These are phyloP conservation scores for Progne subis DNA, from an alignment of 2,113 vertebrate species.

Conservation along the genomic window DNA sequence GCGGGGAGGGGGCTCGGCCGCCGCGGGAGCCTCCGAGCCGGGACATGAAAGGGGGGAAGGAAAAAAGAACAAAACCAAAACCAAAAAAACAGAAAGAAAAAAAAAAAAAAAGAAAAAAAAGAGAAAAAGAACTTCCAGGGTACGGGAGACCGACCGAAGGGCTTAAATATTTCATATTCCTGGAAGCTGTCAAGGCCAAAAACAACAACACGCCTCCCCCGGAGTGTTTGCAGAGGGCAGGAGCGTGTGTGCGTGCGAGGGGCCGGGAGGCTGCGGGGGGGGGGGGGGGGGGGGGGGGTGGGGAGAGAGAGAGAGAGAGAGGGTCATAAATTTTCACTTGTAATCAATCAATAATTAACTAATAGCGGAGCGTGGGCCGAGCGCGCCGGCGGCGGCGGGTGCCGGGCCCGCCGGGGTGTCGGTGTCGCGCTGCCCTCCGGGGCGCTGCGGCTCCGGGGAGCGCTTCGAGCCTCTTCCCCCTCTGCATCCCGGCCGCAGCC, in stretches of 20 bases:
- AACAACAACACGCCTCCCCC: conserved; percentile 27
- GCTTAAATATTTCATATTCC: conserved; percentile 49
- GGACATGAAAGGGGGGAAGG: background rate
- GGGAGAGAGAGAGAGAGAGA: background rate
- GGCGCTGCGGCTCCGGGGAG: background rate
- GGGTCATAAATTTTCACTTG: conserved; percentile 36
- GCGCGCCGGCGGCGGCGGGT: background rate
- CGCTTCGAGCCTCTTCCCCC: rapidly evolving
- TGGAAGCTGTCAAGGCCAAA: conserved; percentile 60
- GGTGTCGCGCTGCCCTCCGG: background rate
- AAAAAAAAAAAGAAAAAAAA: background rate
- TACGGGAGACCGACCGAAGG: background rate
- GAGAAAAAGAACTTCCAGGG: background rate
- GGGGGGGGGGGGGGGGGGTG: background rate
- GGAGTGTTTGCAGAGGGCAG: conserved; percentile 37
- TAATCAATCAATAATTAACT: conserved; percentile 56
- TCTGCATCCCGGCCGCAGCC: background rate
- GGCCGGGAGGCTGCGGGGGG: background rate
- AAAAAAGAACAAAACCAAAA: background rate
- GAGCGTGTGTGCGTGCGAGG: conserved; percentile 23
- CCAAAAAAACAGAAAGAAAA: too few relatives aligned
- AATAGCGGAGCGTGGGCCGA: conserved; percentile 5
- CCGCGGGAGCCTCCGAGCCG: background rate
- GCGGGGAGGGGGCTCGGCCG: background rate
- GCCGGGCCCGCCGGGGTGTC: background rate